These are phyloP conservation scores for Quadriops clusia DNA, from an alignment of 2,888 invertebrate species.

Conservation along the genomic window DNA sequence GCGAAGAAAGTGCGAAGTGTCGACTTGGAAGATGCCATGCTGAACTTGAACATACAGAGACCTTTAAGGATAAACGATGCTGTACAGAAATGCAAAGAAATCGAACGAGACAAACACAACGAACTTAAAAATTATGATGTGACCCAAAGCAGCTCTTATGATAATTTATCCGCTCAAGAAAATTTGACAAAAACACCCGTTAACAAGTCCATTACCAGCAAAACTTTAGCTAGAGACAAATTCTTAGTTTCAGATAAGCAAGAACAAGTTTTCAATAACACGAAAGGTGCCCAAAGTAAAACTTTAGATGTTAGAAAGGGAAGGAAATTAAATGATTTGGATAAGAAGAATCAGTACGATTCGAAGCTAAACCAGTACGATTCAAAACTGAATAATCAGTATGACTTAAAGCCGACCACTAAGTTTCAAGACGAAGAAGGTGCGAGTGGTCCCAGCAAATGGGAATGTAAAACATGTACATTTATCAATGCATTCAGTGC, in stretches of 20 bases:
- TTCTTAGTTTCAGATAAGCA: slow-evolving; percentile 28
- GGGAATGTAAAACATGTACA: slow-evolving; percentile 64
- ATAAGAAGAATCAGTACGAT: no score
- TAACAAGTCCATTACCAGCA: slow-evolving; percentile 2
- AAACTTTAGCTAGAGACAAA: neutral
- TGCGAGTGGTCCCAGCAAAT: no score
- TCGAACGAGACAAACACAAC: slow-evolving; percentile 45
- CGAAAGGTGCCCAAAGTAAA: no score
- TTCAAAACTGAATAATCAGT: slow-evolving; percentile 16
- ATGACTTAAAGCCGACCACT: slow-evolving; percentile 15
- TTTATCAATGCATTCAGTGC: slow-evolving; percentile 45
- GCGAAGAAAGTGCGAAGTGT: slow-evolving; percentile 5
- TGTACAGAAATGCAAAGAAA: slow-evolving; percentile 37
- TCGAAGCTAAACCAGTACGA: no score
- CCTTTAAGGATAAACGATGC: slow-evolving; percentile 14
- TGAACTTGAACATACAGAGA: slow-evolving; percentile 7
- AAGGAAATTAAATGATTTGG: no score
- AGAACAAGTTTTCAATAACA: slow-evolving; percentile 6
- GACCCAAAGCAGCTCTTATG: slow-evolving; percentile 31
- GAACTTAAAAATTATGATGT: slow-evolving; percentile 31
- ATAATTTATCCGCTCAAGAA: slow-evolving; percentile 27
- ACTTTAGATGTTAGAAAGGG: slow-evolving; percentile 19
- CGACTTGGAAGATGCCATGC: slow-evolving; percentile 6
- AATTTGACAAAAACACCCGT: slow-evolving; percentile 7
- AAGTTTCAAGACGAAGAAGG: no score